Evolutionary conservation across 2,888 invertebrate species (phyloP).

Genomic region (Troides helena): DNA sequence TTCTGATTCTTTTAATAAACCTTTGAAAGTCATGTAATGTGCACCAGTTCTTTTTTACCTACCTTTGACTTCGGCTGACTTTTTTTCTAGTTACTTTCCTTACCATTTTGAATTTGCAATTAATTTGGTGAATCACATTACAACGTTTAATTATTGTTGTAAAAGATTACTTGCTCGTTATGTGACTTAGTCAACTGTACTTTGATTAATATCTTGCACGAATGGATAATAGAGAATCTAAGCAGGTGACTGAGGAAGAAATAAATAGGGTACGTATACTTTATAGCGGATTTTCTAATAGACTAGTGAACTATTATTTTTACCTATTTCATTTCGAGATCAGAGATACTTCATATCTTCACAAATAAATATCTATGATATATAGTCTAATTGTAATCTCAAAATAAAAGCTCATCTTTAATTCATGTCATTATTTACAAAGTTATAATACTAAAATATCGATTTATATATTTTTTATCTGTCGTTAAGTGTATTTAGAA

Average conservation of each 20-base stretch:
- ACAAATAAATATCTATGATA: too few relatives aligned
- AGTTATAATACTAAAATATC: too few relatives aligned
- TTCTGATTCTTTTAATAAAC: slow-evolving; percentile 76
- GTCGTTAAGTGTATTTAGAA: too few relatives aligned
- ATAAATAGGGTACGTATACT: slow-evolving; percentile 64
- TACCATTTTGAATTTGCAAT: slow-evolving; percentile 41
- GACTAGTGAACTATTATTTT: too few relatives aligned
- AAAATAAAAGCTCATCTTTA: too few relatives aligned
- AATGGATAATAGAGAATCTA: slow-evolving; percentile 58
- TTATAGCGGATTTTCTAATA: background rate
- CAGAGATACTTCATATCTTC: too few relatives aligned
- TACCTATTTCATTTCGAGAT: too few relatives aligned
- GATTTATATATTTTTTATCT: too few relatives aligned
- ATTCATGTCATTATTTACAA: too few relatives aligned
- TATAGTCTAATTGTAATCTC: too few relatives aligned
- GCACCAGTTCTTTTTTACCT: slow-evolving; percentile 77
- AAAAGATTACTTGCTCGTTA: slow-evolving; percentile 29
- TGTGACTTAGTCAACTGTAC: slow-evolving; percentile 28
- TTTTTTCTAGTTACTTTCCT: slow-evolving; percentile 48
- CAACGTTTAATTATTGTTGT: slow-evolving; percentile 33
- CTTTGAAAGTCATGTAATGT: slow-evolving; percentile 69
- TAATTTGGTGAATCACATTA: slow-evolving; percentile 40
- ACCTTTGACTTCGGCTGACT: slow-evolving; percentile 66
- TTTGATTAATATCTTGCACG: slow-evolving; percentile 31
- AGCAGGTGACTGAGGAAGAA: slow-evolving; percentile 69